Base-by-base conservation (phyloP, 2,797 vertebrate genomes). In the Galagoides demidoff region DNA sequence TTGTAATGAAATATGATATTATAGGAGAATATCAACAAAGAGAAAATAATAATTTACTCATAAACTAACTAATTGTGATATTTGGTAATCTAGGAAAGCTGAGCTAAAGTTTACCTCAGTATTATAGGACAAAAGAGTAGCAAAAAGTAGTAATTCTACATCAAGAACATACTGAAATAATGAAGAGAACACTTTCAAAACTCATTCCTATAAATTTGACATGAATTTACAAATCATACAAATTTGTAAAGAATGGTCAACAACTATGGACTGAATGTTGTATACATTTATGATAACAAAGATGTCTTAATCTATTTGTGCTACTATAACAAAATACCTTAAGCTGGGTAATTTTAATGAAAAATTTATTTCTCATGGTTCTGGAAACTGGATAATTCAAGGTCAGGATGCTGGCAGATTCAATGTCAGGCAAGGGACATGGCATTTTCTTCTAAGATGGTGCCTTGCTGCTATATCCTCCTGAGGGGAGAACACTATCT, bases 41-140 rank as follows among this genome's bases (percentile, higher is more conserved):
- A 43, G 0, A n/a, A 71, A 71, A 34, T 68, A 0, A 0, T 22
- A 22, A 43, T 25, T 71, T 39, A 22, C 27, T 70, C n/a, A 61
- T 63, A 90, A 74, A 23, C 39, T 37, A 34, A 88, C 14, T 2
- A n/a, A 2, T 25, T 70, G 4, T 61, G 20, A 63, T 5, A 2
- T 27, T 25, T 84, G 4, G 39, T 29, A 34, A 45, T 68, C 2
- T 61, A 31, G 23, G 39, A 66, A 61, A 81, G 5, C 7, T 10
- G 55, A 63, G 14, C n/a, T 70, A 31, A 85, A 16, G 2, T 63
- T 68, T 43, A 13, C 11, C 13, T 76, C 43, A 74, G 19, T 1
- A 81, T 66, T 49, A 45, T 3, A 77, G 12, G 27, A 64, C 68
- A 61, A 79, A 76, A 93, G 16, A 3, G 45, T 76, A 27, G 27